Evolutionary conservation across 2,888 invertebrate species (phyloP).

Genomic region (Scaptomyza reducta): DNA sequence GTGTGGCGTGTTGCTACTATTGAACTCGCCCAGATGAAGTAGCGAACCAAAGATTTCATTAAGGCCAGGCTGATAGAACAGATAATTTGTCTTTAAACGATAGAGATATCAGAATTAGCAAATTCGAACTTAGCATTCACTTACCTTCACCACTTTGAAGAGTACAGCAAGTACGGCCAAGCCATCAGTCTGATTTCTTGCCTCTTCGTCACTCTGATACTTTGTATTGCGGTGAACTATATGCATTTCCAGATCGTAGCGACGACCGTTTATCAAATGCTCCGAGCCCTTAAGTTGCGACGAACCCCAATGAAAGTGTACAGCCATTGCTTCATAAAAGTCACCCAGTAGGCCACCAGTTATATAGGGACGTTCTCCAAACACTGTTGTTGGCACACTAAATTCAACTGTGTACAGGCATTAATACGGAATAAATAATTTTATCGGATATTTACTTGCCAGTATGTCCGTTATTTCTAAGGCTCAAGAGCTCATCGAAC

Average conservation of each 20-base stretch:
- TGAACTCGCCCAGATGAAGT: slow-evolving; percentile 60
- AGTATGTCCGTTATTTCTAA: slow-evolving; percentile 90
- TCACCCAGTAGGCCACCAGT: slow-evolving; percentile 66
- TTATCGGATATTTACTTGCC: slow-evolving; percentile 11
- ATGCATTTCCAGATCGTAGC: slow-evolving; percentile 88
- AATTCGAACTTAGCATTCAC: neutral
- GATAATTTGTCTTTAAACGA: slow-evolving; percentile 36
- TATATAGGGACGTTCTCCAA: slow-evolving; percentile 69
- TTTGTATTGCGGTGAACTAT: slow-evolving; percentile 88
- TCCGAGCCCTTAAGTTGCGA: slow-evolving; percentile 88
- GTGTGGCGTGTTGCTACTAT: slow-evolving; percentile 60
- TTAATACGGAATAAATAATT: neutral
- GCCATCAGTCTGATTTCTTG: slow-evolving; percentile 85
- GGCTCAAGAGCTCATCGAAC: slow-evolving; percentile 86
- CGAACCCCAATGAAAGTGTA: slow-evolving; percentile 89
- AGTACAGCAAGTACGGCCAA: slow-evolving; percentile 88
- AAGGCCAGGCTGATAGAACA: slow-evolving; percentile 64
- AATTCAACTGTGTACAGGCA: slow-evolving; percentile 67
- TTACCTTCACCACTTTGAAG: slow-evolving; percentile 85
- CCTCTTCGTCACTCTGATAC: slow-evolving; percentile 85
- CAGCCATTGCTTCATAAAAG: slow-evolving; percentile 70
- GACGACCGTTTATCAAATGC: slow-evolving; percentile 80
- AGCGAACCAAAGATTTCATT: slow-evolving; percentile 68
- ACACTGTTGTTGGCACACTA: slow-evolving; percentile 63
- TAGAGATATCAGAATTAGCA: fast-evolving